Evolutionary conservation across 2,888 invertebrate species (phyloP), one percentile per base, ranked within the genome.

Genomic region (Erebia ligea): DNA sequence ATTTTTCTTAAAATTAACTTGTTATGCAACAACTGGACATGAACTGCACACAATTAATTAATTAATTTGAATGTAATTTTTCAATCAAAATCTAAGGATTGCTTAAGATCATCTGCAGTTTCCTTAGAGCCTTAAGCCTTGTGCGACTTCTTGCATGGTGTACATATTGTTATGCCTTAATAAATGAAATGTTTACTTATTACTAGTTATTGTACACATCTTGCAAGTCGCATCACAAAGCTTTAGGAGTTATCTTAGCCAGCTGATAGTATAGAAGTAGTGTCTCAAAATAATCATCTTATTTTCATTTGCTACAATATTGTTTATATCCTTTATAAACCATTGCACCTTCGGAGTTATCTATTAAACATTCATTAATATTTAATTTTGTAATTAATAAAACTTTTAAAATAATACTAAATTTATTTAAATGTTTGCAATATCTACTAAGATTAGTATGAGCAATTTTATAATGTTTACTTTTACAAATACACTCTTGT

Each of bases 381-480:
- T 64, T 57, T 50, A 54, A 66, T 70, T 73, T 70, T 71, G 21
- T 54, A 68, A 68, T 17, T 69, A 67, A 72, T 64, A 70, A 72
- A 72, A 34, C 48, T 64, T 69, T 72, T 69, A 62, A 58, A 45
- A 70, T 68, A 68, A 72, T 72, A 69, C 56, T 67, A 40, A 68
- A 71, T 75, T 77, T 74, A 74, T 76, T 77, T 74, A 34, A 74
- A 61, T 78, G 59, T 64, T 34, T 63, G 59, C 64, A 70, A 76
- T 83, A 82, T 83, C 83, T 82, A 84, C 82, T 81, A 80, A 78
- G 78, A 52, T 81, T 82, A 84, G 82, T 84, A 84, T 83, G 84
- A 84, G 80, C 80, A 79, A 81, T 81, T 81, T 79, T 68, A 73
- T 73, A 73, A 61, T 74, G 72, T 76, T 76, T 73, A 71, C 72